Base-by-base conservation (phyloP, 2,888 invertebrate species). In the Nebria salina region DNA sequence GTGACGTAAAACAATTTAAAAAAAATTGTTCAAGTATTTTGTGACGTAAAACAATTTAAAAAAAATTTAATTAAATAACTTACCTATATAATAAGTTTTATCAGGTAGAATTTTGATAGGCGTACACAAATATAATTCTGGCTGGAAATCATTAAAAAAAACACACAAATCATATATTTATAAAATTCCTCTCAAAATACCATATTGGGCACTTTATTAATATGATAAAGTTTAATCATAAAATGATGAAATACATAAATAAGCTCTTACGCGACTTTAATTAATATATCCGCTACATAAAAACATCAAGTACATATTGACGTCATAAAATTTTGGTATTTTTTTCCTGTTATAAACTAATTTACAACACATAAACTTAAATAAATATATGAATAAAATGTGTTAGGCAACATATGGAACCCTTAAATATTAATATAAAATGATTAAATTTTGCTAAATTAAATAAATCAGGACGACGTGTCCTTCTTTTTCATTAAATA, bases 121-220 rank as follows among this genome's bases (percentile, higher is more conserved):
- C 13, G 97, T 97, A 88, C 98, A 98, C 34, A 98, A 89, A 87
- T 98, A 98, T 11, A 96, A 90, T 88, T 98, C 98, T 85, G 95
- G 94, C 97, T 98, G 90, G 83, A 93, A 94, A 83, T 87, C 20
- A 75, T 65, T 8, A 70, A 15, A 78, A 66, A 66, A 41, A 42
- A 42, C 20, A 7, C 13, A 42, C 15, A 26, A n/a, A 26, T 25
- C 9, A 15, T 34, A 73, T 42, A n/a, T 41, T 73, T 54, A 34
- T 41, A 75, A 20, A 1, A 20, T 20, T 20, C 20, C 20, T 20
- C 20, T 20, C 20, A 20, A 20, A 15, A 11, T 34, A 54, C 64
- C 25, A 54, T 77, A 41, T 54, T 54, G 54, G 11, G 13, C 54
- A 54, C 54, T 54, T 54, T 13, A 54, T 11, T 76, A 34, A 76